A percentile compares a stretch with the other conserved stretches of the same genome.
phyloP scores from a whole-genome alignment of 1,140 invertebrate genomes.

The Nautilus pompilius region DNA sequence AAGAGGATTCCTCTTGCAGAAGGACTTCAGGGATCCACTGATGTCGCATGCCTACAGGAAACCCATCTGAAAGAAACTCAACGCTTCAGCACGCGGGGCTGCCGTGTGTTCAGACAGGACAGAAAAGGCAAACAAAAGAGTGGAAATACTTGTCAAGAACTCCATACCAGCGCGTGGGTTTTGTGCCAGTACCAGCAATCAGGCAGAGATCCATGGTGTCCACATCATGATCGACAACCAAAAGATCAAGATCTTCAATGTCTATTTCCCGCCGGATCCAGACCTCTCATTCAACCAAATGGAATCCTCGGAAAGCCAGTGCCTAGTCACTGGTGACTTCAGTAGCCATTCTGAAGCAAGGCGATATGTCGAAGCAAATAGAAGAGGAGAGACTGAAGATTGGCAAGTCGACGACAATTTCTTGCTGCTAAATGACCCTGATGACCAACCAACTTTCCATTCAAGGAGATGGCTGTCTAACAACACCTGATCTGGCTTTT shows the following conservation, averaged over 20 bases:
- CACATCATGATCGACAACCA: no score
- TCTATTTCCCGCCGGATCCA: not conserved
- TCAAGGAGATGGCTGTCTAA: constrained; percentile 4
- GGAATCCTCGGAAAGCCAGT: not conserved
- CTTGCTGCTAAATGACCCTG: constrained; percentile 2
- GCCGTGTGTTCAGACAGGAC: not conserved
- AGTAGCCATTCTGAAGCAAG: constrained; percentile 11
- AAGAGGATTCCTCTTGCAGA: constrained; percentile 2
- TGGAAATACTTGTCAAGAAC: constrained; percentile 5
- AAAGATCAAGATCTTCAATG: no score
- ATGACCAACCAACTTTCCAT: not conserved
- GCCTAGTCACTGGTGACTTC: constrained; percentile 7
- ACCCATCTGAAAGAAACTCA: constrained; percentile 6
- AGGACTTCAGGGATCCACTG: constrained; percentile 1
- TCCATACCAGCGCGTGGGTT: not conserved
- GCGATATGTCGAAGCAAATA: constrained; percentile 6
- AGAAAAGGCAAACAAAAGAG: constrained; percentile 7
- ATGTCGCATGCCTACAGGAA: constrained; percentile 8
- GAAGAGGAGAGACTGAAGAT: constrained; percentile 9
- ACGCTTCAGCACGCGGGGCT: not conserved
- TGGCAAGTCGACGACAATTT: constrained; percentile 5
- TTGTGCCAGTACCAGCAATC: not conserved
- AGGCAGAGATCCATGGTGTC: no score
- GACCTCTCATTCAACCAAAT: not conserved
- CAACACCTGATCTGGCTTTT: constrained; percentile 5